Percentiles rank a stretch among this genome's conserved stretches.
These are phyloP conservation scores for Hyperoplus lanceolatus DNA, from an alignment of 2,797 vertebrate genomes.

Conservation along the genomic window DNA sequence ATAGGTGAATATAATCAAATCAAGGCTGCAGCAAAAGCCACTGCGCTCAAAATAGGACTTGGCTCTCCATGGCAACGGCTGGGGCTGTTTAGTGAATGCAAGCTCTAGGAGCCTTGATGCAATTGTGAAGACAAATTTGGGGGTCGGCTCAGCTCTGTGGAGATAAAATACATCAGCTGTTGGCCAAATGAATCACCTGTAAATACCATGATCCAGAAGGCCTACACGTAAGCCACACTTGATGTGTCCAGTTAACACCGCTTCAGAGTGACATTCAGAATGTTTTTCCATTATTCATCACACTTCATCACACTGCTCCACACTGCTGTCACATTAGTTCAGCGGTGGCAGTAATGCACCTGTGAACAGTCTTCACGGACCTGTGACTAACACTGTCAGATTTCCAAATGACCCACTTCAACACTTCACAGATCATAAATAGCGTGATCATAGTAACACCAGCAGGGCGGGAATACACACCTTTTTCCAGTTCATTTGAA, in stretches of 20 bases:
- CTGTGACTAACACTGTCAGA: constrained; percentile 16
- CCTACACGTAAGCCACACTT: neutral
- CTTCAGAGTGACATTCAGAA: neutral
- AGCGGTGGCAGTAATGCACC: neutral
- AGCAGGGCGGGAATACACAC: neutral
- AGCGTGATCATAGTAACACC: neutral
- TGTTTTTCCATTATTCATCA: constrained; percentile 1
- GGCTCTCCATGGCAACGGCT: constrained; percentile 82
- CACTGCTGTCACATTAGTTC: neutral
- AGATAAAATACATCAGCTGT: constrained; percentile 30
- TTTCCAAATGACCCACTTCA: neutral
- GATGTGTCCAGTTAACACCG: neutral
- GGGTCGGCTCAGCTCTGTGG: neutral
- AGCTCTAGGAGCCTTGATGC: constrained; percentile 56
- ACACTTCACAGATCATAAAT: neutral
- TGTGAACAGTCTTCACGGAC: neutral
- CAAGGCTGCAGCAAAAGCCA: constrained; percentile 64
- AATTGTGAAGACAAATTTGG: constrained; percentile 43
- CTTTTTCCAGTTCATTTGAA: neutral
- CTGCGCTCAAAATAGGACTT: constrained; percentile 53
- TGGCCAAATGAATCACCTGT: constrained; percentile 23
- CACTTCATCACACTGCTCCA: constrained; percentile 9
- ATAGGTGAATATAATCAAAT: constrained; percentile 29
- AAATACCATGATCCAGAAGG: neutral
- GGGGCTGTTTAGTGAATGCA: constrained; percentile 53